These are phyloP conservation scores for Cantharis lateralis DNA, from an alignment of 2,888 invertebrate genomes.

Conservation along the genomic window DNA sequence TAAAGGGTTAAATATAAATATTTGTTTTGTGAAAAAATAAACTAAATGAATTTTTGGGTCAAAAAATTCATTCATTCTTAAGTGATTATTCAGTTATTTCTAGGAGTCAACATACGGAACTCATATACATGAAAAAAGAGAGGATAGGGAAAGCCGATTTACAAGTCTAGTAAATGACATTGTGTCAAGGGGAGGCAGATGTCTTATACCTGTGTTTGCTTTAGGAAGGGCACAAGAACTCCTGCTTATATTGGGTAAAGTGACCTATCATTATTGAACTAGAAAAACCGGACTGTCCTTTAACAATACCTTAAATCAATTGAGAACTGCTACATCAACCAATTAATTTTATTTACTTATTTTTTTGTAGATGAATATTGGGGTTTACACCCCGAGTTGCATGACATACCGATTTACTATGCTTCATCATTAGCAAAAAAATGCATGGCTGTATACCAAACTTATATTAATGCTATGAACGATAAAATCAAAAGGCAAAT, in stretches of 20 bases:
- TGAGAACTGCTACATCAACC: no score
- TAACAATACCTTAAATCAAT: no score
- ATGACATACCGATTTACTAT: slow-evolving; percentile 99
- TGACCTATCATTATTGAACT: no score
- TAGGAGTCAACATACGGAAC: slow-evolving; percentile 99
- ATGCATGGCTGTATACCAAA: slow-evolving; percentile 99
- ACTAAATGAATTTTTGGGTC: no score
- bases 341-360: neutral
- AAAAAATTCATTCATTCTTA: no score
- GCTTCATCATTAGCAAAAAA: slow-evolving; percentile 99
- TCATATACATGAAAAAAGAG: slow-evolving; percentile 97
- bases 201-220: slow-evolving; percentile 98
- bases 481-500: slow-evolving; percentile 95
- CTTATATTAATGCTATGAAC: slow-evolving; percentile 99
- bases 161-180: slow-evolving; percentile 94
- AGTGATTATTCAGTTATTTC: no score
- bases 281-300: no score
- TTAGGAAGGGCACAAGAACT: slow-evolving; percentile 96
- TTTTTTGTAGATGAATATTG: slow-evolving; percentile 88
- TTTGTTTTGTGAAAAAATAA: no score
- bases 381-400: slow-evolving; percentile 95
- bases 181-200: slow-evolving; percentile 94
- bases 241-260: slow-evolving; percentile 78
- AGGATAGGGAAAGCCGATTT: slow-evolving; percentile 93
- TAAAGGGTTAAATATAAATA: no score